These are phyloP conservation scores for Drosophila albomicans DNA, from an alignment of 1,140 invertebrate genomes.

Conservation along the genomic window DNA sequence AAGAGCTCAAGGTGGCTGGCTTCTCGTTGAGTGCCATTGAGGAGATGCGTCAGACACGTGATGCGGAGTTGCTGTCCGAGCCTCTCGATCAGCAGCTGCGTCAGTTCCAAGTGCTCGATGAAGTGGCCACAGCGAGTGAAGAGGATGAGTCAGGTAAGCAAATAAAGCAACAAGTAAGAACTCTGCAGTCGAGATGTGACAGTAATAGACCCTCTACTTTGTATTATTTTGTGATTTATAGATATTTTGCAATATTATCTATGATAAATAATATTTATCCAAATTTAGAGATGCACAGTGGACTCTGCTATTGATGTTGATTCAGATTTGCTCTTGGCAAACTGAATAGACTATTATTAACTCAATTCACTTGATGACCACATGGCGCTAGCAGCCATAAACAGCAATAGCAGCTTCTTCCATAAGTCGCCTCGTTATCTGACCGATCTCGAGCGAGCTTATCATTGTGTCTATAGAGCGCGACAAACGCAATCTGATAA, in stretches of 20 bases:
- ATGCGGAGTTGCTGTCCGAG: slow-evolving; percentile 62
- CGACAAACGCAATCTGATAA: slow-evolving; percentile 63
- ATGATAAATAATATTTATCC: too few species aligned
- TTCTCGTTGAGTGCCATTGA: slow-evolving; percentile 83
- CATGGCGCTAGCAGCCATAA: slow-evolving; percentile 14
- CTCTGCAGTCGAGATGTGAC: too few species aligned
- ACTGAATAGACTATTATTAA: too few species aligned
- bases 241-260: too few species aligned
- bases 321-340: too few species aligned
- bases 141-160: slow-evolving; percentile 86
- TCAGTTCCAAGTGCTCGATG: slow-evolving; percentile 92
- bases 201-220: too few species aligned
- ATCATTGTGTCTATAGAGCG: slow-evolving; percentile 63
- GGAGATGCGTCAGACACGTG: slow-evolving; percentile 76
- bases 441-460: slow-evolving; percentile 49
- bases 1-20: slow-evolving; percentile 72
- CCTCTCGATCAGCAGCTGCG: slow-evolving; percentile 84
- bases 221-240: too few species aligned
- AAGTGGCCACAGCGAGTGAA: slow-evolving; percentile 87
- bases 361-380: slow-evolving; percentile 1
- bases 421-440: slow-evolving; percentile 53
- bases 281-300: too few species aligned
- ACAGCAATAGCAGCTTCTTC: slow-evolving; percentile 33
- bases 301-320: too few species aligned
- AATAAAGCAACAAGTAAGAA: slow-evolving; percentile 45